phyloP scores from a whole-genome alignment of 1,140 invertebrate genomes.

The Hormaphis cornu region DNA sequence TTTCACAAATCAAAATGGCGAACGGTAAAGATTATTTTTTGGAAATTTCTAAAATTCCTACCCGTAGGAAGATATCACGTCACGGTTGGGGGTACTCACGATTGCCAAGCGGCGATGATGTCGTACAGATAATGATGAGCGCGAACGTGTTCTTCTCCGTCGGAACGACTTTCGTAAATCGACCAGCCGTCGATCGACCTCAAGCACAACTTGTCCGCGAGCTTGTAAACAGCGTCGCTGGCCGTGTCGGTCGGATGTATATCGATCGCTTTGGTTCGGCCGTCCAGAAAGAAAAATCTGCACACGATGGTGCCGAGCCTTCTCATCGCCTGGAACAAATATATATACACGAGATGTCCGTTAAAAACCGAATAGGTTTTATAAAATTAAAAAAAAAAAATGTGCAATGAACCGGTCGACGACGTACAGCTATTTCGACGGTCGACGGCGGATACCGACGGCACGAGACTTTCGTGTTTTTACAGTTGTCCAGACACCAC shows the following conservation, averaged over 20 bases:
- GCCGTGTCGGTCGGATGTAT: constrained; percentile 91
- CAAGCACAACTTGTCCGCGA: constrained; percentile 81
- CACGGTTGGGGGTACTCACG: constrained; percentile 49
- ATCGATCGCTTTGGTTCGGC: constrained; percentile 88
- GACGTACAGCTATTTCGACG: constrained; percentile 79
- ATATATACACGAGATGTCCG: constrained; percentile 1
- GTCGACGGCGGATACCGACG: constrained; percentile 78
- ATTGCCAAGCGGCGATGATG: constrained; percentile 86
- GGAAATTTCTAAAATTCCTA: no score
- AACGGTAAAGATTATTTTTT: no score
- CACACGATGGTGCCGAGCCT: constrained; percentile 85
- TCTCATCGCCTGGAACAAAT: constrained; percentile 65
- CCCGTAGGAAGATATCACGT: no score
- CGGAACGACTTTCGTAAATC: constrained; percentile 75
- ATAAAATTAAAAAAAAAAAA: no score
- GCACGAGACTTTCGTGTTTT: constrained; percentile 70
- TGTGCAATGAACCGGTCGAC: no score
- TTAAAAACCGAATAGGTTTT: no score
- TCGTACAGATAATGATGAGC: constrained; percentile 89
- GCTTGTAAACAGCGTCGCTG: constrained; percentile 72
- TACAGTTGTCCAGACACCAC: constrained; percentile 88
- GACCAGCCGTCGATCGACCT: constrained; percentile 84
- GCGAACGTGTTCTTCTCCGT: constrained; percentile 83
- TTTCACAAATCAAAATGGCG: no score
- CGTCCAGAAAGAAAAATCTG: constrained; percentile 90